A percentile compares a stretch with the other conserved stretches of the same genome.
Conservation (phyloP, 1,140 invertebrate genomes). For the Bombus polaris region DNA sequence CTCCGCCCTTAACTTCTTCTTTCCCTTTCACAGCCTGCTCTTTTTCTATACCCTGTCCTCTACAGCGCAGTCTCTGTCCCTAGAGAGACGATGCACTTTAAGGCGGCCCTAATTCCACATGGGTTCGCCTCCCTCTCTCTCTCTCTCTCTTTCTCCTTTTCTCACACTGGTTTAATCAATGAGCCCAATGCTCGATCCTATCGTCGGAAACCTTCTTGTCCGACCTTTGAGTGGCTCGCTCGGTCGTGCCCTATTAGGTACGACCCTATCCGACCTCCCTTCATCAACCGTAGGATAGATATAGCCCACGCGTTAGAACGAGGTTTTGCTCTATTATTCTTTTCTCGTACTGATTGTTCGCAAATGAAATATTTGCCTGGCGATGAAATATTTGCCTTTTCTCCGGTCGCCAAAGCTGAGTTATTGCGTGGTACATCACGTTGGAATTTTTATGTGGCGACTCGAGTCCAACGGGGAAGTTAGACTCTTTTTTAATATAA, state of each 20-base stretch:
- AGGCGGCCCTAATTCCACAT: constrained; percentile 30
- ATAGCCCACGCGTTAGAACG: constrained; percentile 1
- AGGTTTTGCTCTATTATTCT: neutral
- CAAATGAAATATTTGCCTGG: neutral
- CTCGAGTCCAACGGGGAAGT: no score
- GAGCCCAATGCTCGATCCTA: constrained; percentile 42
- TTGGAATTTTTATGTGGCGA: no score
- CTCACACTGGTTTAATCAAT: constrained; percentile 51
- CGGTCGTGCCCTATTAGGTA: constrained; percentile 39
- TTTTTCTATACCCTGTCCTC: neutral
- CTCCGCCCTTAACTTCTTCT: neutral
- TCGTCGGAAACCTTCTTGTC: constrained; percentile 24
- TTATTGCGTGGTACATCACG: no score
- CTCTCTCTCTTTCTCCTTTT: neutral
- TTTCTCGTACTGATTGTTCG: no score
- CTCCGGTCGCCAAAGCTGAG: no score
- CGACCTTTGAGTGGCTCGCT: constrained; percentile 44
- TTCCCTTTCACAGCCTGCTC: neutral
- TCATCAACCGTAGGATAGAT: constrained; percentile 58
- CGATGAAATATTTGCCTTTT: neutral
- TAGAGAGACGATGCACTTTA: constrained; percentile 21
- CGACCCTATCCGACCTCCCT: constrained; percentile 46
- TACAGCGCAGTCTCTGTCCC: neutral
- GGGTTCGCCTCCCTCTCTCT: neutral
- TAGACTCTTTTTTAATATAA: no score